Evolutionary conservation across 1,140 invertebrate genomes (phyloP), one percentile per base, ranked within the genome.

Genomic region (Ganaspis sp.): DNA sequence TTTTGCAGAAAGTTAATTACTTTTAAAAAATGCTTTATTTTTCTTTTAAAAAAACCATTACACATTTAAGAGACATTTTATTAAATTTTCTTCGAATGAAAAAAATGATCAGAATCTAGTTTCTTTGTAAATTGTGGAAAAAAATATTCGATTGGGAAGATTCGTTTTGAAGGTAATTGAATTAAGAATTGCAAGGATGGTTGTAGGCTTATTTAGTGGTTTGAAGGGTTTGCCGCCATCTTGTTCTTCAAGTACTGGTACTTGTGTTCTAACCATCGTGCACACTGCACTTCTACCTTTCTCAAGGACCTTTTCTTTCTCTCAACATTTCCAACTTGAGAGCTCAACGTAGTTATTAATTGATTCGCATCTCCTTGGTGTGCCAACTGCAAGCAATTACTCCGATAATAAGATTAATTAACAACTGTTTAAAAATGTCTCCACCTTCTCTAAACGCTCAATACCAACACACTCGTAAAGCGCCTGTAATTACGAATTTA

Each of bases 381-480:
- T 23, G 8, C 38, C 23, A 45, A 26, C 70, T 64, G 58, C 69
- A 58, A 69, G 69, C 78, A 79, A 84, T 84, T 77, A 84, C 49
- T 34, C 37, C 74, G 77, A 84, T 77, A 80, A 84, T 84, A 73
- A 84, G 74, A 84, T 84, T 80, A 82, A 84, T 84, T 78, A 81
- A 72, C 74, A 64, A 37, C 70, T 42, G 45, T 26, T 58, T 58
- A 58, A 58, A 58, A 58, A 58, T 58, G 9, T 58, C 54, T 53
- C 21, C 21, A 11, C 8, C 21, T 58, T 58, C 54, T 23, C 23
- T 23, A 42, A 21, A 58, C 21, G 58, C 40, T 74, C 1, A 19
- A 69, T 45, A 45, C 38, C 58, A 34, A 23, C 29, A 71, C 38
- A 45, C 21, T 54, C 71, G 9, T 2, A 29, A 69, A 37, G 21